phyloP scores from a whole-genome alignment of 2,797 vertebrate genomes.

The Enteromius radiatus region DNA sequence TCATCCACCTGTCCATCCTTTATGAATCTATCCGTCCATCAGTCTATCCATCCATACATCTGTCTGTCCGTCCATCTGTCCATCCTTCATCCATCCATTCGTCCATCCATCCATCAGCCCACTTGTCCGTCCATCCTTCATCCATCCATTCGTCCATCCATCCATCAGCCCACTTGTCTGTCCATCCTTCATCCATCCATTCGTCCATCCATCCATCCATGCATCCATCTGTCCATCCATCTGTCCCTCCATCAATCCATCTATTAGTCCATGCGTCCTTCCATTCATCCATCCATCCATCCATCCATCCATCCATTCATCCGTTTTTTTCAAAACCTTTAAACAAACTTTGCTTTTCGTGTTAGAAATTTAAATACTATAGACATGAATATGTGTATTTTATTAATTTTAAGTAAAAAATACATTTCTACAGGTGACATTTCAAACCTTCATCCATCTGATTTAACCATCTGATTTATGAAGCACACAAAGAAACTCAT shows the following conservation, averaged over 20 bases:
- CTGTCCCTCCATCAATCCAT: rapidly evolving
- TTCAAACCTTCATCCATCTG: neutral
- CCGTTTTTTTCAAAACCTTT: neutral
- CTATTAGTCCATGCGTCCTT: too few species aligned
- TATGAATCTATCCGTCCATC: too few species aligned
- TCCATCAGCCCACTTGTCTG: rapidly evolving
- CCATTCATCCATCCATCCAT: too few species aligned
- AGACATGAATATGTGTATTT: neutral
- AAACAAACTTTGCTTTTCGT: neutral
- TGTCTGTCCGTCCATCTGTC: rapidly evolving
- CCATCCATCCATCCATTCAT: too few species aligned
- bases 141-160: too few species aligned
- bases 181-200: too few species aligned
- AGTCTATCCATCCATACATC: too few species aligned
- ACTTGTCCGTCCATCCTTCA: too few species aligned
- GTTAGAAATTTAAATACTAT: neutral
- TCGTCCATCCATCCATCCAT: too few species aligned
- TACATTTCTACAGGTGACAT: neutral
- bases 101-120: neutral
- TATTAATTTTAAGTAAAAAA: neutral
- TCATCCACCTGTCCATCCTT: too few species aligned
- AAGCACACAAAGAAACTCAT: neutral
- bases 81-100: too few species aligned
- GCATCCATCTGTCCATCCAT: too few species aligned
- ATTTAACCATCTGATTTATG: neutral